These are phyloP conservation scores for Ageneiosus marmoratus DNA, from an alignment of 2,113 vertebrate genomes.

Conservation along the genomic window DNA sequence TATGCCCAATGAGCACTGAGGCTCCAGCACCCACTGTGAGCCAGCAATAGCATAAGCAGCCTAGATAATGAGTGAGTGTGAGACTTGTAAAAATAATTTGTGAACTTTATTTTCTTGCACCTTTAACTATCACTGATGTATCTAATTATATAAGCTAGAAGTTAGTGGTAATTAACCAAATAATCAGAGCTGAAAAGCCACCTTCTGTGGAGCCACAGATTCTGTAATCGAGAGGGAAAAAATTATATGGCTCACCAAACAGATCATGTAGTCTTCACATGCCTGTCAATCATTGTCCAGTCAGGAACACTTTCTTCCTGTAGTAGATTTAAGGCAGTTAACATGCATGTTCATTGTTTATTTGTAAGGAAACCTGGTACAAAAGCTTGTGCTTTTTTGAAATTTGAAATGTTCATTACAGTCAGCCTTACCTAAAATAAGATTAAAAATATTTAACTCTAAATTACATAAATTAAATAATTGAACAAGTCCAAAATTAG, in stretches of 20 bases:
- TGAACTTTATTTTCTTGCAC: background rate
- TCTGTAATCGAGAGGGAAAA: background rate
- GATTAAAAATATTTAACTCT: no score
- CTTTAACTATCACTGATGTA: background rate
- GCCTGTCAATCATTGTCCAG: background rate
- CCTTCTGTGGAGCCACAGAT: background rate
- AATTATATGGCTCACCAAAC: background rate
- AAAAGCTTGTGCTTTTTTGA: no score
- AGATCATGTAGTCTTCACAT: background rate
- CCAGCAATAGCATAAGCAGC: no score
- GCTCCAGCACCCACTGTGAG: no score
- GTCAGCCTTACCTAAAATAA: background rate
- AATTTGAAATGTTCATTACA: background rate
- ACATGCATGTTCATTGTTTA: background rate
- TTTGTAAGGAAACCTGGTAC: background rate
- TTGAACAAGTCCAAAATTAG: no score
- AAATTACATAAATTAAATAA: no score
- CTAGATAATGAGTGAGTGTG: no score
- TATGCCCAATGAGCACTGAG: no score
- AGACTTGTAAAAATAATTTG: background rate
- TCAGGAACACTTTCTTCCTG: background rate
- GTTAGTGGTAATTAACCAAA: background rate
- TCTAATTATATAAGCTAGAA: background rate
- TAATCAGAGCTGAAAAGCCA: background rate
- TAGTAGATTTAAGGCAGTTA: background rate